phyloP scores from a whole-genome alignment of 2,888 invertebrate genomes.

The Crioceris asparagi region DNA sequence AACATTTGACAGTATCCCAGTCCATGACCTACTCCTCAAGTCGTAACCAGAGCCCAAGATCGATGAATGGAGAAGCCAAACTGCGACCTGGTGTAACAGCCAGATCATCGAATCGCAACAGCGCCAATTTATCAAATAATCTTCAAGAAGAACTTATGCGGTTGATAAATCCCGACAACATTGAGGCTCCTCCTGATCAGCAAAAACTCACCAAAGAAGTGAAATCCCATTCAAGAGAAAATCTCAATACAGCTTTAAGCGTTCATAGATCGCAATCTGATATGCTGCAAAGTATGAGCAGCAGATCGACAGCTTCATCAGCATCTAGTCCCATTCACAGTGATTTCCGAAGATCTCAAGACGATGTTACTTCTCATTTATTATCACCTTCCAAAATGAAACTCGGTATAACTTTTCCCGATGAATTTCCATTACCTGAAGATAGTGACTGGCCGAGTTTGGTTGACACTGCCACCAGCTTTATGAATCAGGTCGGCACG shows the following conservation, averaged over 20 bases:
- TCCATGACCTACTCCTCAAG: constrained; percentile 26
- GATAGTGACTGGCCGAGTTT: constrained; percentile 72
- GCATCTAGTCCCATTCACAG: constrained; percentile 45
- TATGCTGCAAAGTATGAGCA: constrained; percentile 42
- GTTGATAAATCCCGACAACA: constrained; percentile 70
- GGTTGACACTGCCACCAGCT: constrained; percentile 69
- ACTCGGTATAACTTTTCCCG: constrained; percentile 28
- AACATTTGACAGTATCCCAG: constrained; percentile 32
- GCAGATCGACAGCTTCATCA: constrained; percentile 50
- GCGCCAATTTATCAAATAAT: constrained; percentile 51
- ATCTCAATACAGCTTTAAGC: constrained; percentile 31
- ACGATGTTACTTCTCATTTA: constrained; percentile 36
- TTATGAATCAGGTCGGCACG: constrained; percentile 28
- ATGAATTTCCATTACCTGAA: constrained; percentile 52
- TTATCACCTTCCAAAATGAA: constrained; percentile 21
- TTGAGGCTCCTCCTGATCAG: constrained; percentile 32
- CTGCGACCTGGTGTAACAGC: constrained; percentile 41
- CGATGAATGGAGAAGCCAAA: constrained; percentile 45
- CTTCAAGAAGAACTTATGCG: constrained; percentile 76
- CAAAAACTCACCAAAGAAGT: constrained; percentile 23
- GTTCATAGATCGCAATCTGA: constrained; percentile 41
- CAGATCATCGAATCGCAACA: constrained; percentile 45
- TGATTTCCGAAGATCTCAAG: constrained; percentile 46
- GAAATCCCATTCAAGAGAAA: constrained; percentile 31
- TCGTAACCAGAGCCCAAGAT: constrained; percentile 52